Base-by-base conservation (phyloP, 2,888 invertebrate genomes). In the Pyrgus malvae region DNA sequence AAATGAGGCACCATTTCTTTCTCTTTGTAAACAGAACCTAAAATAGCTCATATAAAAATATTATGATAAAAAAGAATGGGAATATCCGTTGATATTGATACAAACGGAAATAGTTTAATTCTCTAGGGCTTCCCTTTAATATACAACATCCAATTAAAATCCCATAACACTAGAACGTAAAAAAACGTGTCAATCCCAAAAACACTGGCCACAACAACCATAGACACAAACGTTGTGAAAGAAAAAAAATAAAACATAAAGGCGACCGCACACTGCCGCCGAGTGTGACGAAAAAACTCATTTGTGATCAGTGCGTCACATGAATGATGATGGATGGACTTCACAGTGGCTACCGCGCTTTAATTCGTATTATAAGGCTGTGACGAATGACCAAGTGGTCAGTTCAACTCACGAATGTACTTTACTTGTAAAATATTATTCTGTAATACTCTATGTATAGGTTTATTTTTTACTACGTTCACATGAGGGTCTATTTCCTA, bases 271-370 rank as follows among this genome's bases (percentile, higher is more conserved):
- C 66, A 66, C 65, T 64, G 66, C 65, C 66, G 67, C 63, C 57
- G 65, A 63, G 64, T 68, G 74, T 67, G 67, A 65, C 68, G 62
- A 77, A 80, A 79, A 71, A 74, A 67, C 75, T 79, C 77, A 80
- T 77, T 75, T 65, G 67, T 69, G 70, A 68, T 72, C 74, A 65
- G 74, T 69, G 68, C 66, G 74, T 71, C 70, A 70, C 67, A 11
- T 23, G 63, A 74, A 79, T 77, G 75, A 79, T 80, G 79, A 81
- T 80, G 72, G 79, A 81, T 81, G 74, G 58, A 60, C 53, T 54
- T 48, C 57, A 53, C 58, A 29, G 48, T 27, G 29, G 49, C 60
- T 56, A 60, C 60, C 40, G 55, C 57, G 58, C 61, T 61, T 63
- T 68, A 68, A 69, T 69, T 70, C 67, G 66, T 65, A 65, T 66